phyloP scores from a whole-genome alignment of 2,797 vertebrate species.

The Tapera naevia region DNA sequence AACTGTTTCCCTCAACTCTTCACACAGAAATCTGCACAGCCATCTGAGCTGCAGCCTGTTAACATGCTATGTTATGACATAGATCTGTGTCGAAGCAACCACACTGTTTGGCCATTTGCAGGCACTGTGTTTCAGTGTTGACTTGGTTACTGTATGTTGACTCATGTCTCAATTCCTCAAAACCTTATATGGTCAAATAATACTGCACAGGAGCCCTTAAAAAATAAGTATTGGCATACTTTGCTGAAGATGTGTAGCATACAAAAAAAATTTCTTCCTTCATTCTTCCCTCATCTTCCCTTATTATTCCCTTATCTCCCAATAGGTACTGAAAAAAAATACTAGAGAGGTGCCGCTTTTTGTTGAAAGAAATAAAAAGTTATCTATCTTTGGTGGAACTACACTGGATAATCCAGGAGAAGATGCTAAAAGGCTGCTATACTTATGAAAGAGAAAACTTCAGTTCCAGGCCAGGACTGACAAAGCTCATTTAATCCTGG shows the following conservation, averaged over 20 bases:
- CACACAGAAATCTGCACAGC: not conserved
- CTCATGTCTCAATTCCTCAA: not conserved
- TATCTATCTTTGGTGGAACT: not conserved
- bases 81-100: not conserved
- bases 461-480: not conserved
- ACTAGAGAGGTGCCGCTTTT: not conserved
- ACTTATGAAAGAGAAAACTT: not conserved
- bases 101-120: not conserved
- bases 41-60: not conserved
- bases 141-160: conserved; percentile 44
- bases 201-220: not conserved
- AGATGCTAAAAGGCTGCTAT: not conserved
- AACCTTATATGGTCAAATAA: conserved; percentile 18
- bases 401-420: not conserved
- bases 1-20: not conserved
- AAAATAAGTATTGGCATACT: not conserved
- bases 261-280: not conserved
- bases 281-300: not conserved
- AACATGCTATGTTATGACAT: fast-evolving
- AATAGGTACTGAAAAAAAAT: not conserved
- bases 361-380: not conserved
- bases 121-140: not conserved
- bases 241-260: not conserved
- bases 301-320: not conserved
- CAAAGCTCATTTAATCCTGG: not conserved